Conservation (phyloP, 2,797 vertebrate genomes). For the Coilia nasus region DNA sequence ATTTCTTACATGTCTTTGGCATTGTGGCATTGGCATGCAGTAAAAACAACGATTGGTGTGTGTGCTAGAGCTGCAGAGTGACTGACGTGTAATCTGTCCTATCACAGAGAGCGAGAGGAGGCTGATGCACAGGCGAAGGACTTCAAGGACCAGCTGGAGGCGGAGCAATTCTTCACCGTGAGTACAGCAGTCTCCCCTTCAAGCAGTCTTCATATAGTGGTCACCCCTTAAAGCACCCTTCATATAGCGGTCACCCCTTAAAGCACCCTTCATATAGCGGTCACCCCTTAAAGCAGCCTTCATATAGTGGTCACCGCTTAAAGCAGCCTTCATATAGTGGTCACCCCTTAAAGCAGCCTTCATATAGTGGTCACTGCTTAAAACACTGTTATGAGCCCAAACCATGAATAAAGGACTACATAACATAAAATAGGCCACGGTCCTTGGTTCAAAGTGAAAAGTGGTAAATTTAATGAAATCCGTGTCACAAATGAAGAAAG, state of each 20-base stretch:
- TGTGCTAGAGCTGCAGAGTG: neutral
- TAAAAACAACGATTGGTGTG: neutral
- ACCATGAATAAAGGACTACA: no score
- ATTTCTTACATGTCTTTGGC: no score
- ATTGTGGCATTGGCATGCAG: neutral
- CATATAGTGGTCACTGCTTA: neutral
- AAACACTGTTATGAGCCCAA: no score
- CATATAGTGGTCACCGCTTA: neutral
- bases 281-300: no score
- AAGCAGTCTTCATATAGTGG: no score
- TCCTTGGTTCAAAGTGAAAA: no score
- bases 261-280: no score
- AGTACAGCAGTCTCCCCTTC: no score
- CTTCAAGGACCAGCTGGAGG: conserved; percentile 93
- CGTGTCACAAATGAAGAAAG: no score
- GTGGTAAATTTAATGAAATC: no score
- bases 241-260: no score
- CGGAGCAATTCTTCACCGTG: conserved; percentile 96
- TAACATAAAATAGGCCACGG: no score
- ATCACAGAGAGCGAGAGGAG: conserved; percentile 88
- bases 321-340: neutral
- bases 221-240: neutral
- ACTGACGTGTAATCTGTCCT: conserved; percentile 50
- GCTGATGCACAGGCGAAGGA: conserved; percentile 92
- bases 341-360: neutral